Evolutionary conservation across 2,113 vertebrate genomes (phyloP), one percentile per base, ranked within the genome.

Genomic region (Scartelaos histophorus): DNA sequence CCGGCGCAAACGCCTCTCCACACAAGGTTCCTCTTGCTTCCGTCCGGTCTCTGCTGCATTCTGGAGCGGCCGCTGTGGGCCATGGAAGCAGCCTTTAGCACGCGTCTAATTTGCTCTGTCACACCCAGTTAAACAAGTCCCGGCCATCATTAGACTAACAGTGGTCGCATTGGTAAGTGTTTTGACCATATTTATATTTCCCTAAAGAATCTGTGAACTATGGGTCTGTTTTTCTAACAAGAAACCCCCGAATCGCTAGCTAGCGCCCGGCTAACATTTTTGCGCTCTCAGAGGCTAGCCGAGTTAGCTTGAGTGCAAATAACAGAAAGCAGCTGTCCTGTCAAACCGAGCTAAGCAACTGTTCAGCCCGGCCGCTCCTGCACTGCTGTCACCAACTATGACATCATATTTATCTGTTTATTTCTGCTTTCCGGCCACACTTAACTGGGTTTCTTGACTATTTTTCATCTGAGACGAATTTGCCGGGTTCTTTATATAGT

Each of bases 81-180:
- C 90, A 93, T 93, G 92, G 92, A 91, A 78, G 78, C 90, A 90
- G 84, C 79, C 83, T 85, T 73, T 82, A 86, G 71, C 79, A 69
- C 29, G 68, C 68, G 24, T 74, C 82, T 71, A 74, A 83, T 82
- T 79, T 60, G 73, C 80, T 76, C 81, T 84, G 70, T 88, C 74
- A 87, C 83, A 88, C 62, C 75, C 43, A 89, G 87, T 71, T 88
- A 88, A 73, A 68, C 78, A 69, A 58, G 54, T 58, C 13, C 57
- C 7, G 1, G 47, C 66, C 54, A 19, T 54, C 71, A 22, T 74
- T 58, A 65, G 70, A 86, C 43, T 67, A 78, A 79, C 76, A 56
- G 78, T 70, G 78, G 53, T 74, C 81, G 62, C 15, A 73, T 78
- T 66, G 91, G 90, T 91, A 74, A 87, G 91, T 83, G 9, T 47